These are phyloP conservation scores for Uropsilus gracilis DNA, from an alignment of 2,113 vertebrate species.

Conservation along the genomic window DNA sequence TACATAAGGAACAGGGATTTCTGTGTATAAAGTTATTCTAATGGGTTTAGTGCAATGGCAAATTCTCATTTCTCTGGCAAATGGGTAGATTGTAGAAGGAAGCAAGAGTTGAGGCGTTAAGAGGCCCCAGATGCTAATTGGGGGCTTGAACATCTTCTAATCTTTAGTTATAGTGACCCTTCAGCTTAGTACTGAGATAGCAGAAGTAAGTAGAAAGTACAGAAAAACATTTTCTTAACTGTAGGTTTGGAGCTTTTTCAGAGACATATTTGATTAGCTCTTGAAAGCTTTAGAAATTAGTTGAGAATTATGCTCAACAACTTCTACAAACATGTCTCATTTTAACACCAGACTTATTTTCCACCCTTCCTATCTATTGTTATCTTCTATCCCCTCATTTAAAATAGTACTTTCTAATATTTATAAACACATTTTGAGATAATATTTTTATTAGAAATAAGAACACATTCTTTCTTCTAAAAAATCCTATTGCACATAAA, in stretches of 20 bases:
- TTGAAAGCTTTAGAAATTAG: neutral
- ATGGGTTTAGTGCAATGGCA: neutral
- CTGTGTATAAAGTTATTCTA: constrained; percentile 13
- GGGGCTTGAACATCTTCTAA: neutral
- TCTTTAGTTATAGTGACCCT: neutral
- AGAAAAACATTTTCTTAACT: neutral
- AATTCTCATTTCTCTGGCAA: neutral
- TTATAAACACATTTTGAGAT: neutral
- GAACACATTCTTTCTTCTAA: neutral
- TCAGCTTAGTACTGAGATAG: neutral
- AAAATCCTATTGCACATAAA: neutral
- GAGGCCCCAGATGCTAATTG: neutral
- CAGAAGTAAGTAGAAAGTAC: neutral
- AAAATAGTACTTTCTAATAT: neutral
- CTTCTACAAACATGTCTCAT: neutral
- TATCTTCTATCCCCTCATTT: neutral
- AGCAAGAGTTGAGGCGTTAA: neutral
- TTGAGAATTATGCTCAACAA: neutral
- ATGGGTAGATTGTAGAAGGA: neutral
- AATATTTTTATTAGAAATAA: constrained; percentile 19
- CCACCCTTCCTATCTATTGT: neutral
- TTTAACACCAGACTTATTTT: neutral
- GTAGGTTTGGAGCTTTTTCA: neutral
- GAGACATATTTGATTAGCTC: neutral
- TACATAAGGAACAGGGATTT: neutral